Conservation (phyloP, 2,797 vertebrate genomes). For the Ciconia nigra region DNA sequence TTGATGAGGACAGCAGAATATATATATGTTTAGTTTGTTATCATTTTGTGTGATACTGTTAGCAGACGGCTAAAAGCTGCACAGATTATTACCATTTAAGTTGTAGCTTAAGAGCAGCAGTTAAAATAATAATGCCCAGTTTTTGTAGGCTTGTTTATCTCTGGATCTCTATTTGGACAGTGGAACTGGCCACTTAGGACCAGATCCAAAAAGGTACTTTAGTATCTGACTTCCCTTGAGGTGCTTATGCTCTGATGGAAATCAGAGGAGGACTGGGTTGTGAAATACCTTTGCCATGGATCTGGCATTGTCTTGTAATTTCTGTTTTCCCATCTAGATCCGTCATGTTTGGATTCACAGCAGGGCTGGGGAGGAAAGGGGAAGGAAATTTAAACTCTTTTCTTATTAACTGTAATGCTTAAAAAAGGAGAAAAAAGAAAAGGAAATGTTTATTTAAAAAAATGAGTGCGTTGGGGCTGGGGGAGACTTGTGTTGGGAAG, state of each 20-base stretch:
- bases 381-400: not conserved
- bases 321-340: not conserved
- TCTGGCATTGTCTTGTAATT: conserved; percentile 6
- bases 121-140: conserved; percentile 19
- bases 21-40: not conserved
- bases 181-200: conserved; percentile 45
- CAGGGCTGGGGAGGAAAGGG: not conserved
- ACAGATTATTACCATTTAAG: not conserved
- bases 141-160: conserved; percentile 26
- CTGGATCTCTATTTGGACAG: conserved; percentile 4
- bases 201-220: conserved; percentile 56
- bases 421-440: not conserved
- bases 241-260: not conserved
- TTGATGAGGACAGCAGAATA: not conserved
- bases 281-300: conserved; percentile 9
- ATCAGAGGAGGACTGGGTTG: not conserved
- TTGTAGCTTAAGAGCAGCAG: conserved; percentile 11
- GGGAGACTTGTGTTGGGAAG: not conserved
- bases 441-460: not conserved
- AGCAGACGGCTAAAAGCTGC: not conserved
- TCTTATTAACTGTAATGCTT: not conserved
- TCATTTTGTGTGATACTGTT: not conserved
- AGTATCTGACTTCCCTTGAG: conserved; percentile 4
- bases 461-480: not conserved
- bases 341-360: rapidly evolving